Evolutionary conservation across 2,888 invertebrate genomes (phyloP), one percentile per base, ranked within the genome.

Genomic region (Ceriagrion tenellum): DNA sequence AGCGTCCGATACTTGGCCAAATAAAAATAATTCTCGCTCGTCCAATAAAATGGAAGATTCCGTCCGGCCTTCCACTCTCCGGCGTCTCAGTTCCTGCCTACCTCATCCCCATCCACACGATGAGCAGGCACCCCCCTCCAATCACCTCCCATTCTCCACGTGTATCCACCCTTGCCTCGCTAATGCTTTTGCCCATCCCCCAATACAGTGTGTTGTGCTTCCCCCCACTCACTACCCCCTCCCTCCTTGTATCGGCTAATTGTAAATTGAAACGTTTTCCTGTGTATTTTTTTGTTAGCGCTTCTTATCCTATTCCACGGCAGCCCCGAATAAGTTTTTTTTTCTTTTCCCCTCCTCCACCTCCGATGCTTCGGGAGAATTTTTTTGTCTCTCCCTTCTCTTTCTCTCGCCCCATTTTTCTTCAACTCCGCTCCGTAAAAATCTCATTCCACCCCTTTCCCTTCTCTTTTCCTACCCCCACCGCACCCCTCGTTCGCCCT

Each of bases 321-420:
- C 55, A 89, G 89, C 89, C 55, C 23, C 89, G 89, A 55, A 89
- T 89, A n/a, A 81, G 89, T 89, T 47, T 55, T 89, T 89, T 89
- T 4, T 12, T 26, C 89, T 55, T 16, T 8, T 59, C 20, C 6
- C 20, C 59, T 16, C 59, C 59, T 8, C 47, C 47, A 12, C 59
- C 59, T 10, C 1, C 13, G 47, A n/a, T n/a, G 47, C 55, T n/a
- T 89, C 59, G 59, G 55, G 47, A 55, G 13, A n/a, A 10, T 55
- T 89, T 47, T 89, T 55, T 89, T n/a, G n/a, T n/a, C 55, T 20
- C 59, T 59, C 59, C 12, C 59, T 59, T 12, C 59, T 16, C 13
- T 59, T 4, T 47, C 89, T 26, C 55, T n/a, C n/a, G n/a, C 89
- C n/a, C 55, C 3, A 10, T 40, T 47, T 55, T 26, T 3, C n/a